phyloP scores from a whole-genome alignment of 2,888 invertebrate genomes.

The Seira sanloemensis region DNA sequence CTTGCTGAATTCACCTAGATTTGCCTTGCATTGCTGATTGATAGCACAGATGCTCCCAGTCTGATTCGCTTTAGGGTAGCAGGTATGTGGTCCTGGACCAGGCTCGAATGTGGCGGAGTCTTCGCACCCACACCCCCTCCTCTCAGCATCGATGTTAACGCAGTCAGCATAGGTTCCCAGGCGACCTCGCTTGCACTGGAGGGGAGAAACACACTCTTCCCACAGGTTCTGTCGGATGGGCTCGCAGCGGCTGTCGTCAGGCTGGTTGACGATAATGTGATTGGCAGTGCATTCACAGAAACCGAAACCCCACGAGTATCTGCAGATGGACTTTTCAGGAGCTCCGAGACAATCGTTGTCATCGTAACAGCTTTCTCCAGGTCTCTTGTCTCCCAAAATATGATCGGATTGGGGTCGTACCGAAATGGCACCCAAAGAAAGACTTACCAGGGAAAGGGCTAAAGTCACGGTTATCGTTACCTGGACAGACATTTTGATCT shows the following conservation, averaged over 20 bases:
- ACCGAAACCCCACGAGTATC: background rate
- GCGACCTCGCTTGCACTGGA: background rate
- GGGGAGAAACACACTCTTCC: background rate
- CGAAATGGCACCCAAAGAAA: too few relatives aligned
- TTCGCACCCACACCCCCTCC: background rate
- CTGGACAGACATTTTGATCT: too few relatives aligned
- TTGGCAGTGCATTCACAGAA: background rate
- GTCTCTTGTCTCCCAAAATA: too few relatives aligned
- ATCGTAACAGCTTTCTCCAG: background rate
- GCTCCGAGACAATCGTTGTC: background rate
- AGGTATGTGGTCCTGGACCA: background rate
- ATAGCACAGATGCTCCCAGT: background rate
- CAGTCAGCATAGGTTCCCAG: background rate
- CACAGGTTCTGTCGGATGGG: background rate
- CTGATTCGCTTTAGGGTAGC: background rate
- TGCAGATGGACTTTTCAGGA: background rate
- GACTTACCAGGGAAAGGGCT: too few relatives aligned
- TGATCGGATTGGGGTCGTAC: too few relatives aligned
- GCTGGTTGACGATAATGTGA: too few relatives aligned
- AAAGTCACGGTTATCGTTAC: too few relatives aligned
- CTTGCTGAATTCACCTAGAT: background rate
- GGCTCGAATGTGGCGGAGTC: background rate
- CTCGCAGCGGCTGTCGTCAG: background rate
- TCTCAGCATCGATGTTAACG: background rate
- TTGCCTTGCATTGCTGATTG: background rate